Conservation (phyloP, 1,140 invertebrate genomes). For the Eubasilissa regina region DNA sequence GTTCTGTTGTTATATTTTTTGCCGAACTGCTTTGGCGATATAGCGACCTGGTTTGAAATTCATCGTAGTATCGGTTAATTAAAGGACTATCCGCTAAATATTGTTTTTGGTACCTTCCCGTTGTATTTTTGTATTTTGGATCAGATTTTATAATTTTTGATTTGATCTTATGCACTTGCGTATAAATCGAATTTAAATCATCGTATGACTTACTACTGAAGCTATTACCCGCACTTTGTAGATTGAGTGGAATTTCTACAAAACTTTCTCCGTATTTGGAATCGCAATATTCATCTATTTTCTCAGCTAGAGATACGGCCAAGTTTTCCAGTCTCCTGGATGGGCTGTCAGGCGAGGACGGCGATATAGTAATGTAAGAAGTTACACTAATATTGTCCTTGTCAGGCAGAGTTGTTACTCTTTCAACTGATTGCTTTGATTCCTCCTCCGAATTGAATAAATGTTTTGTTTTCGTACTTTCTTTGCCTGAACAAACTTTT, state of each 20-base stretch:
- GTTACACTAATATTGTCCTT: constrained; percentile 65
- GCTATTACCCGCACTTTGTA: constrained; percentile 62
- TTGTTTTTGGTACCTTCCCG: constrained; percentile 54
- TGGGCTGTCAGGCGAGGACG: constrained; percentile 68
- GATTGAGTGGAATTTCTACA: constrained; percentile 63
- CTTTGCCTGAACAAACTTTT: neutral
- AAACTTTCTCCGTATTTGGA: constrained; percentile 67
- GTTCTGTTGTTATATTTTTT: constrained; percentile 72
- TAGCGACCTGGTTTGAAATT: constrained; percentile 56
- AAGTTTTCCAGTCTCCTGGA: constrained; percentile 69
- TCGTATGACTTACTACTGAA: constrained; percentile 58
- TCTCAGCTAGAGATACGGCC: constrained; percentile 71
- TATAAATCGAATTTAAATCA: constrained; percentile 57
- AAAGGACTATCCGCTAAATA: constrained; percentile 32
- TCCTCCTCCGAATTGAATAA: constrained; percentile 42
- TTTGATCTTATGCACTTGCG: constrained; percentile 55
- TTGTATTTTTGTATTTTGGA: constrained; percentile 47
- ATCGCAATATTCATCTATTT: constrained; percentile 72
- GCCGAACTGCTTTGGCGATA: constrained; percentile 64
- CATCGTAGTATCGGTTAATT: constrained; percentile 48
- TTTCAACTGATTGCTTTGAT: constrained; percentile 41
- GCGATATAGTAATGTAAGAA: constrained; percentile 70
- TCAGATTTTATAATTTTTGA: constrained; percentile 45
- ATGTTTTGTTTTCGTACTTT: neutral
- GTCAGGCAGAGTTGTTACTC: constrained; percentile 67